Evolutionary conservation across 2,113 vertebrate species (phyloP).

Genomic region (Anoura caudifer): DNA sequence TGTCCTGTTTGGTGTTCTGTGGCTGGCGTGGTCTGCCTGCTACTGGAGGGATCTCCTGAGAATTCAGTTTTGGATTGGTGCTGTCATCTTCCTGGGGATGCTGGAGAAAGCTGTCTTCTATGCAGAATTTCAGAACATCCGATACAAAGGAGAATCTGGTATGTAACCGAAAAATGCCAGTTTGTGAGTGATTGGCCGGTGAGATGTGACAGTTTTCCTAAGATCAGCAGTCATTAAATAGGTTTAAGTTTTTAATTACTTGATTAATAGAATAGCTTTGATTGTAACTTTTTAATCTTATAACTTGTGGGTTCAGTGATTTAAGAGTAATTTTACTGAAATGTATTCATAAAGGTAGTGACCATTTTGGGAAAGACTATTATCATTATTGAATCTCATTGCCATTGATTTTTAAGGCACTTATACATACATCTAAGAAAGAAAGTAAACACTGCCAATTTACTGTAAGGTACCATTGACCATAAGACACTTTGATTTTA

Average conservation of each 20-base stretch:
- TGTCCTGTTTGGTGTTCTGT: slow-evolving; percentile 92
- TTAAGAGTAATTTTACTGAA: slow-evolving; percentile 21
- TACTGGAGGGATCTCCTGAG: slow-evolving; percentile 94
- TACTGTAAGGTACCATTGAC: slow-evolving; percentile 14
- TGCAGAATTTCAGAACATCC: slow-evolving; percentile 95
- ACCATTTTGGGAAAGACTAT: background rate
- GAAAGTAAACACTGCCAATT: background rate
- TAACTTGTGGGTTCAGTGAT: background rate
- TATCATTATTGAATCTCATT: background rate
- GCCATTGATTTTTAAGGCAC: background rate
- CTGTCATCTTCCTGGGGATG: slow-evolving; percentile 96
- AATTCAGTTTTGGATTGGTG: slow-evolving; percentile 97
- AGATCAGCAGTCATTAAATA: background rate
- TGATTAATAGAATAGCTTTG: background rate
- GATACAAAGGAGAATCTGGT: slow-evolving; percentile 93
- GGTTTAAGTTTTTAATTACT: background rate
- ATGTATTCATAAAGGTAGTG: background rate
- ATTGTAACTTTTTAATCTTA: slow-evolving; percentile 25
- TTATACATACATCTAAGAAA: background rate
- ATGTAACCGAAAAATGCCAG: slow-evolving; percentile 46
- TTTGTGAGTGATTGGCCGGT: background rate
- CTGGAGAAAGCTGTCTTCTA: slow-evolving; percentile 97
- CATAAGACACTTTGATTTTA: background rate
- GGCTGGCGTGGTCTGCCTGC: slow-evolving; percentile 94
- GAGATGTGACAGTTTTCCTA: background rate